Conservation (phyloP, 2,797 vertebrate species). For the Lepidocolaptes lacrymiger region DNA sequence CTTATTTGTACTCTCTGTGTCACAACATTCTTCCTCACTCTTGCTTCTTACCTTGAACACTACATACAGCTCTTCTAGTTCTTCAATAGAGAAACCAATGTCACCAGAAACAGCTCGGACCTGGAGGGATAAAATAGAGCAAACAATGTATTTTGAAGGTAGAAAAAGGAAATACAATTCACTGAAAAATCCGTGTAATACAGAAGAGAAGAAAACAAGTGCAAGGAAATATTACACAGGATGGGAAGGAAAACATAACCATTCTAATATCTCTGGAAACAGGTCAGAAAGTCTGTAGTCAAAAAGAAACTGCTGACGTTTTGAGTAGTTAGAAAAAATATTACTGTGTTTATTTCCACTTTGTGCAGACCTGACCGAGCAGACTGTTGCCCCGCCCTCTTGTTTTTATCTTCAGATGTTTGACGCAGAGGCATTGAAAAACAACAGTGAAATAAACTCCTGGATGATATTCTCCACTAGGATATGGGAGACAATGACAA, state of each 20-base stretch:
- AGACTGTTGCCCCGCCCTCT: neutral
- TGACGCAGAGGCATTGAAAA: neutral
- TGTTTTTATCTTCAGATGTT: conserved; percentile 18
- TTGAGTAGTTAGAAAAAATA: neutral
- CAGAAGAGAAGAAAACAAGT: neutral
- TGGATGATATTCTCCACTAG: neutral
- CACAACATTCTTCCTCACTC: neutral
- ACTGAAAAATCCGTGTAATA: neutral
- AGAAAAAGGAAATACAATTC: neutral
- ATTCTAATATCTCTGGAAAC: neutral
- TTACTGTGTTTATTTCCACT: conserved; percentile 1
- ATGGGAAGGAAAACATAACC: neutral
- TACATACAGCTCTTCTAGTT: conserved; percentile 93
- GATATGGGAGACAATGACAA: neutral
- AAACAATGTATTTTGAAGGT: neutral
- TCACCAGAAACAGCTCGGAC: conserved; percentile 94
- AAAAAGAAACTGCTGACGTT: conserved; percentile 14
- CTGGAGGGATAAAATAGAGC: conserved; percentile 64
- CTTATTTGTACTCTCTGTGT: neutral
- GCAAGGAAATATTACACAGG: neutral
- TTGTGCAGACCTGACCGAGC: neutral
- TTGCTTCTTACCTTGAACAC: conserved; percentile 92
- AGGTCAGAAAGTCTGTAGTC: neutral
- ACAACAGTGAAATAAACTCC: neutral
- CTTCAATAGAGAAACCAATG: conserved; percentile 92